These are phyloP conservation scores for Neodiprion pinetum DNA, from an alignment of 1,140 invertebrate genomes.

Conservation along the genomic window DNA sequence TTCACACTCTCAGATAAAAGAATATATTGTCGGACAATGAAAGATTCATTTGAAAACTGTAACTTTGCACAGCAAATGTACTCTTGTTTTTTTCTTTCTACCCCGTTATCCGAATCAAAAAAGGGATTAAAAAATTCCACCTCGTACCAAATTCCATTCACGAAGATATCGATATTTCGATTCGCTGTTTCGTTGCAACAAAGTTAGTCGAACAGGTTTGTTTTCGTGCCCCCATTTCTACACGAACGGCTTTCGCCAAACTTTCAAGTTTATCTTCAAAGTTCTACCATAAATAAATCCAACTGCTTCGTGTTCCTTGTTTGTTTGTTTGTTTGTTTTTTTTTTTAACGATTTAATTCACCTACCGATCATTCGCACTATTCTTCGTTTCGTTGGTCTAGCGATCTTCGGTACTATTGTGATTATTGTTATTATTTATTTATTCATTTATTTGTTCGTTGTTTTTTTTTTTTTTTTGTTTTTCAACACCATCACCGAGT, in stretches of 20 bases:
- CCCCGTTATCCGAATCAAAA: too few species aligned
- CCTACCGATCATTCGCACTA: not conserved
- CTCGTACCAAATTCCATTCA: too few species aligned
- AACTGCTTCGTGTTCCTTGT: slow-evolving; percentile 20
- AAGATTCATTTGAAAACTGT: too few species aligned
- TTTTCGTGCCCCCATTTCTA: too few species aligned
- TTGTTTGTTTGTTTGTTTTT: not conserved
- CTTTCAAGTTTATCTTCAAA: slow-evolving; percentile 25
- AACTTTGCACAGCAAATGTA: too few species aligned
- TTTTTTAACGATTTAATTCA: not conserved
- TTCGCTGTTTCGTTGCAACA: not conserved
- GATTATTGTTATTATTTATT: not conserved
- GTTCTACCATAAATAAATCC: slow-evolving; percentile 36
- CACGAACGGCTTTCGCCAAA: not conserved
- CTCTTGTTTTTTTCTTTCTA: too few species aligned
- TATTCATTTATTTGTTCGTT: not conserved
- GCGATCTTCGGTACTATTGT: not conserved
- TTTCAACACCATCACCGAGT: too few species aligned
- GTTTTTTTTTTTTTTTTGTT: not conserved
- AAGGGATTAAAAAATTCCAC: too few species aligned
- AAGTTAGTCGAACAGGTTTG: not conserved
- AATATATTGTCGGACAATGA: too few species aligned
- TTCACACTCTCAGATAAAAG: too few species aligned
- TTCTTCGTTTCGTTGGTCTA: too few species aligned
- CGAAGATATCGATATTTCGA: not conserved